Percentiles rank a stretch among this genome's conserved stretches.
Conservation (phyloP, 2,888 invertebrate species). For the Myopa testacea region DNA sequence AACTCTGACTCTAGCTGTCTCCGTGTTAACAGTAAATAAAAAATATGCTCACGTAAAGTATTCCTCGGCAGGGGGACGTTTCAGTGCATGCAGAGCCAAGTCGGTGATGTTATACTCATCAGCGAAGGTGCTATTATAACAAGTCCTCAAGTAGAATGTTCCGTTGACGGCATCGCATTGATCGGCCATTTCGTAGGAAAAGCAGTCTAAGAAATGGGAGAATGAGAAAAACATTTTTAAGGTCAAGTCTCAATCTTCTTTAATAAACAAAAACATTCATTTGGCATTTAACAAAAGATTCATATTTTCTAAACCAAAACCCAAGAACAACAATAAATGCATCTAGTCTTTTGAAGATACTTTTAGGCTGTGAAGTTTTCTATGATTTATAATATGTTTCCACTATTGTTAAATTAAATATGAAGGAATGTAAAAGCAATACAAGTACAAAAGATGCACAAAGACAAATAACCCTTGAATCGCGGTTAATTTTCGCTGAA, state of each 20-base stretch:
- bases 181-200: constrained; percentile 76
- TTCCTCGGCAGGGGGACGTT: constrained; percentile 78
- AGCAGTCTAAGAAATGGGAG: constrained; percentile 71
- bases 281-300: too few species aligned
- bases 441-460: not conserved
- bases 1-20: too few species aligned
- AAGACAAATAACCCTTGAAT: not conserved
- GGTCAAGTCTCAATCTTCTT: too few species aligned
- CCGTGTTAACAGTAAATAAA: not conserved
- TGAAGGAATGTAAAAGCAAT: too few species aligned
- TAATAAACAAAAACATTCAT: not conserved
- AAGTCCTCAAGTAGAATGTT: constrained; percentile 75
- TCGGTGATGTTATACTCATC: constrained; percentile 71
- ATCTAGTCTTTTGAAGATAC: not conserved
- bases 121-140: constrained; percentile 73
- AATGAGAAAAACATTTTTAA: not conserved
- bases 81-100: constrained; percentile 71
- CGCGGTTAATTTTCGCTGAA: not conserved
- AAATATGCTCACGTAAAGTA: constrained; percentile 75
- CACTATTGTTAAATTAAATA: too few species aligned
- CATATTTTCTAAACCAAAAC: too few species aligned
- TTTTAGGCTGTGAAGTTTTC: not conserved
- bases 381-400: too few species aligned
- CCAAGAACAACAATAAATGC: too few species aligned
- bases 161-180: constrained; percentile 73